These are phyloP conservation scores for Trilocha varians DNA, from an alignment of 2,888 invertebrate species.

Conservation along the genomic window DNA sequence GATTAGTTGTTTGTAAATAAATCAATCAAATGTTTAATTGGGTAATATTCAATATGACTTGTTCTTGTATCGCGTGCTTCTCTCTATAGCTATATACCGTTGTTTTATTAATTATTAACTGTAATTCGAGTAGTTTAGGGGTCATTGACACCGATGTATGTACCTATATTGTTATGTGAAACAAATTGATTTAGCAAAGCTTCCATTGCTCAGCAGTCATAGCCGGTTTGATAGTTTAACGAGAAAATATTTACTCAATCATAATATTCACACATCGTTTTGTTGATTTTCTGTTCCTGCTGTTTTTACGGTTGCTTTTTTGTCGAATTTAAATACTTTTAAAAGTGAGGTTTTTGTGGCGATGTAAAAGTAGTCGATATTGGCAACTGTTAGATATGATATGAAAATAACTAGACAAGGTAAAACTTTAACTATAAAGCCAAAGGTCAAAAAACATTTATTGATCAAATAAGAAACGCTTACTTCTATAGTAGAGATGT, in stretches of 20 bases:
- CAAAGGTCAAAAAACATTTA: too few relatives aligned
- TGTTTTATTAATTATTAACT: slow-evolving; percentile 59
- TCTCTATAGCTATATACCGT: slow-evolving; percentile 39
- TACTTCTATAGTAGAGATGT: too few relatives aligned
- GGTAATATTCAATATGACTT: slow-evolving; percentile 14
- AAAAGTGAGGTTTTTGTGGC: too few relatives aligned
- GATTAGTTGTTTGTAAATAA: slow-evolving; percentile 2
- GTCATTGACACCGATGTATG: slow-evolving; percentile 39
- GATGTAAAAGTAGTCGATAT: too few relatives aligned
- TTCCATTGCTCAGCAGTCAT: slow-evolving; percentile 13
- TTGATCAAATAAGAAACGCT: too few relatives aligned
- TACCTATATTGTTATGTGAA: slow-evolving; percentile 34
- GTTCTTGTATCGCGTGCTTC: slow-evolving; percentile 24
- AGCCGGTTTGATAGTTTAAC: neutral
- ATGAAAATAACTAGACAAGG: too few relatives aligned
- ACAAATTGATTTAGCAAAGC: slow-evolving; percentile 21
- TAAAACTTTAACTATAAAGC: too few relatives aligned
- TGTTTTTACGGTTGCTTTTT: too few relatives aligned
- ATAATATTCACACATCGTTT: neutral
- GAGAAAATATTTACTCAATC: neutral
- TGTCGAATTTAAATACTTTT: too few relatives aligned
- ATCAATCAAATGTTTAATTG: slow-evolving; percentile 6
- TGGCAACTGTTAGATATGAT: too few relatives aligned
- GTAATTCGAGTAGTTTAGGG: slow-evolving; percentile 47
- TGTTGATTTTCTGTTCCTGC: neutral